Base-by-base conservation (phyloP, 2,888 invertebrate species). In the Omphaloscelis lunosa region DNA sequence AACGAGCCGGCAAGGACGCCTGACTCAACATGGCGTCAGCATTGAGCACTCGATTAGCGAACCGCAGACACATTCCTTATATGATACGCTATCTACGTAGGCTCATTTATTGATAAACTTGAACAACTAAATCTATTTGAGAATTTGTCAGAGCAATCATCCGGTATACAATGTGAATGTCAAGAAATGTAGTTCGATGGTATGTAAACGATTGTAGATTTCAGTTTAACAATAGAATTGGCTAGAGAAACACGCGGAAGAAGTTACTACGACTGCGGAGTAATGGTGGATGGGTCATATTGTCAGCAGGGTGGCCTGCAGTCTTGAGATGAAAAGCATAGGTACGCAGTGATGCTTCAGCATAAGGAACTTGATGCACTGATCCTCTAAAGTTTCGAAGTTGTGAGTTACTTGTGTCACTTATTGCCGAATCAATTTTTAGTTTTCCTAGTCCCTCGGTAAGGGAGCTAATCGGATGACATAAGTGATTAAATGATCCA, bases 21-120 rank as follows among this genome's bases (percentile, higher is more conserved):
- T 92, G 93, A 93, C 86, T 92, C 92, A 92, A 89, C 85, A 90
- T 92, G 91, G 86, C 94, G 93, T 93, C 93, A 92, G 87, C 90
- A 80, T 75, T 80, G 82, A 76, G 68, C 84, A 78, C 81, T 83
- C 85, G 88, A 85, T 81, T 79, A 84, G 84, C 83, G 87, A 79
- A 84, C 83, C 83, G 77, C 84, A 83, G 75, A 87, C 83, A 89
- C 91, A 93, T 92, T 92, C 93, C 93, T 79, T 90, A 90, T 88
- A 90, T 63, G 89, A 88, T 87, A 89, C 88, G 89, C 86, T 80
- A 82, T 80, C 73, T 72, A 78, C 62, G 58, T 67, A 70, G 68
- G 75, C 76, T 34, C 69, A 80, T 71, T 83, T 66, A 75, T 79
- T 77, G 76, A 82, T 80, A 69, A 83, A 79, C 58, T 71, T 72